Base-by-base conservation (phyloP, 2,888 invertebrate species). In the Sarcophaga subvicina region DNA sequence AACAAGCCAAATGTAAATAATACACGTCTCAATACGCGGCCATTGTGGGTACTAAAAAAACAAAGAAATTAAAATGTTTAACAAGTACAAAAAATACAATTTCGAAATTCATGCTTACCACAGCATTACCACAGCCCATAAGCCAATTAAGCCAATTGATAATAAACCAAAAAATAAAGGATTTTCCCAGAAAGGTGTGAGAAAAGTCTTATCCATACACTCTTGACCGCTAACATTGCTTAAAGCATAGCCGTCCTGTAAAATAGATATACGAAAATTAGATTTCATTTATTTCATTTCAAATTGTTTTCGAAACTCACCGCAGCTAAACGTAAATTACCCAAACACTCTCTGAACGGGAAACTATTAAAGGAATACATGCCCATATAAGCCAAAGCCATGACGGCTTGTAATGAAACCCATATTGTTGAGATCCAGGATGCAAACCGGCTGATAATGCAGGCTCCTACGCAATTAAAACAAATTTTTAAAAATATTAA, bases 151-250 rank as follows among this genome's bases (percentile, higher is more conserved):
- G 1, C 92, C 93, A 67, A 93, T 91, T 59, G 93, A 90, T 80
- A 94, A 88, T 22, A 93, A 87, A 3, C 93, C 93, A 88, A 93
- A 93, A 87, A 91, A 93, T 5, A 93, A 89, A 0, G 93, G 92
- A 90, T 93, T 92, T 17, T 92, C 91, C 93, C 94, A 93, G n/a
- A 93, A 92, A 10, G 94, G 93, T 37, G 91, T 93, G 12, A 94
- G 89, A 85, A 94, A 93, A 2, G 93, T 94, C 86, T 92, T 91
- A 87, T 92, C 90, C 83, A 94, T 88, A 76, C 93, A 94, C 86
- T 92, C 92, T 85, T 93, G 93, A 14, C 93, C 94, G 85, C 90
- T 91, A 64, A 90, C 91, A 49, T 91, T 91, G 49, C 90, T 90
- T 54, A 93, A 89, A 47, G 89, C 89, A 86, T 93, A 93, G 64